These are phyloP conservation scores for Acanthurus leucopareius DNA, from an alignment of 2,797 vertebrate species.

Conservation along the genomic window DNA sequence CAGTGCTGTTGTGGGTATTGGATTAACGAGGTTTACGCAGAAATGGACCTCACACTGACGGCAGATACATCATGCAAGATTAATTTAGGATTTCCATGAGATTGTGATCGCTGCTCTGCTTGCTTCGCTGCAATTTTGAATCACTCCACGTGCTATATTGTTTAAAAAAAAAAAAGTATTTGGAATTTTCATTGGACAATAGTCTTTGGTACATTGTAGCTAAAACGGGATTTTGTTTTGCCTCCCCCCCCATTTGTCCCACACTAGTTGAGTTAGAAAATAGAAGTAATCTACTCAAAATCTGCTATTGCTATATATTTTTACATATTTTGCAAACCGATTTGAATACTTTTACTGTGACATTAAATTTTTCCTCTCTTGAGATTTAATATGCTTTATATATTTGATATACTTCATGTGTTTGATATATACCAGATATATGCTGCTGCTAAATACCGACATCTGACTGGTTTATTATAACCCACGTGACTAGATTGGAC, in stretches of 20 bases:
- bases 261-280: neutral
- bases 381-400: too few relatives aligned
- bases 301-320: neutral
- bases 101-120: constrained; percentile 54
- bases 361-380: too few relatives aligned
- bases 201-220: too few relatives aligned
- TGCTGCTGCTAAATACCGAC: neutral
- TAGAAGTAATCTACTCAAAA: neutral
- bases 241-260: neutral
- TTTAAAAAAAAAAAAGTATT: constrained; percentile 30
- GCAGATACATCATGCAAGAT: constrained; percentile 69
- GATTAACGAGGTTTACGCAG: constrained; percentile 75
- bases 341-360: too few relatives aligned
- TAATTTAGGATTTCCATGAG: constrained; percentile 64
- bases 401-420: too few relatives aligned
- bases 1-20: constrained; percentile 63
- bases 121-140: constrained; percentile 52
- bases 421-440: too few relatives aligned
- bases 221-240: neutral
- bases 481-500: constrained; percentile 45
- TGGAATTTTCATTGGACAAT: neutral
- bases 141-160: constrained; percentile 19
- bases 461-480: constrained; percentile 54
- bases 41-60: constrained; percentile 69
- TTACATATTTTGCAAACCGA: neutral